A percentile compares a stretch with the other conserved stretches of the same genome.
phyloP scores from a whole-genome alignment of 2,797 vertebrate genomes.

The Allobates femoralis region DNA sequence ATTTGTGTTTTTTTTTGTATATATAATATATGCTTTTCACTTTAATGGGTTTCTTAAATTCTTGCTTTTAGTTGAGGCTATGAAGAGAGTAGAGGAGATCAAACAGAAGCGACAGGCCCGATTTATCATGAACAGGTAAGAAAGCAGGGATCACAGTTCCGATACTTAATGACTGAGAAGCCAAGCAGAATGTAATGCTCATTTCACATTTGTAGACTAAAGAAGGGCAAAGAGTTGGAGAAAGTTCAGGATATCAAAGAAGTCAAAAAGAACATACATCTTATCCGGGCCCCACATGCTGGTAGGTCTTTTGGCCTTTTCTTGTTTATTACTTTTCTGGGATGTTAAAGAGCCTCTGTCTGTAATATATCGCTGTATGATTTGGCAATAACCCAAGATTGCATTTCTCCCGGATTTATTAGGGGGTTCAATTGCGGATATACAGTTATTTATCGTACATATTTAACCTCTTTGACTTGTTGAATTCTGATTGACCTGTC shows the following conservation, averaged over 20 bases:
- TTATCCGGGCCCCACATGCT: conserved; percentile 92
- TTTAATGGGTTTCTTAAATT: neutral
- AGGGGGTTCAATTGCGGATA: too few relatives aligned
- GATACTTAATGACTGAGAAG: too few relatives aligned
- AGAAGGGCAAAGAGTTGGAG: conserved; percentile 92
- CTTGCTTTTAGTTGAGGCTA: conserved; percentile 85
- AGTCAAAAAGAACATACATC: conserved; percentile 96
- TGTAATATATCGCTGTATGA: neutral
- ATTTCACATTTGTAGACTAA: conserved; percentile 77
- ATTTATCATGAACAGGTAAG: conserved; percentile 95
- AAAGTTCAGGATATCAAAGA: conserved; percentile 91
- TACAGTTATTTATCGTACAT: too few relatives aligned
- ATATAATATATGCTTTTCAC: too few relatives aligned
- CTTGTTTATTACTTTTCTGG: neutral
- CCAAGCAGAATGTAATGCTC: neutral
- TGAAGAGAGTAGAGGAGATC: conserved; percentile 93
- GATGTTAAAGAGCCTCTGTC: too few relatives aligned
- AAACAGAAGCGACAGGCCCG: conserved; percentile 92
- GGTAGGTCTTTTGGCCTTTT: conserved; percentile 72
- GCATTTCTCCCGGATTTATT: too few relatives aligned
- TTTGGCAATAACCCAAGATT: too few relatives aligned
- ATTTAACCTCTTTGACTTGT: too few relatives aligned
- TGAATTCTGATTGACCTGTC: too few relatives aligned
- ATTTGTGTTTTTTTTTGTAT: neutral
- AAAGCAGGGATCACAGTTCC: conserved; percentile 1